A percentile compares a stretch with the other conserved stretches of the same genome.
These are phyloP conservation scores for Fratercula arctica DNA, from an alignment of 2,797 vertebrate species.

Conservation along the genomic window DNA sequence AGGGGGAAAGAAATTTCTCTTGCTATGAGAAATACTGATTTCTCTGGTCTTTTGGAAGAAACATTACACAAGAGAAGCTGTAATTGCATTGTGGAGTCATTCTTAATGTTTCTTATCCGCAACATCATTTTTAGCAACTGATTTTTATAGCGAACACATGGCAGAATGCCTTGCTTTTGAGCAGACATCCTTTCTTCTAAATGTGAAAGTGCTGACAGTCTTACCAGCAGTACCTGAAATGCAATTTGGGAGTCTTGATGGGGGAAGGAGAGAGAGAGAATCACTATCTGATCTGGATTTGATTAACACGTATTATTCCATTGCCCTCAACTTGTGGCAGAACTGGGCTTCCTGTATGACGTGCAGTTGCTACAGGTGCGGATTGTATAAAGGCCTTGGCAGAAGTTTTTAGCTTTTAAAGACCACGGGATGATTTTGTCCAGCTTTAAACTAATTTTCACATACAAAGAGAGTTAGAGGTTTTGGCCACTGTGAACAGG, in stretches of 20 bases:
- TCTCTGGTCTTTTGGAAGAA: not conserved
- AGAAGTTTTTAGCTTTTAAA: not conserved
- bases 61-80: not conserved
- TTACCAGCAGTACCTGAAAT: not conserved
- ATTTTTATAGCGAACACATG: not conserved
- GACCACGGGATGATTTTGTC: fast-evolving
- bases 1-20: not conserved
- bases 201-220: slow-evolving; percentile 14
- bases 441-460: not conserved
- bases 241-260: not conserved
- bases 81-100: not conserved
- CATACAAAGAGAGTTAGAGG: not conserved
- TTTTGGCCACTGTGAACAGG: not conserved
- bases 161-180: not conserved
- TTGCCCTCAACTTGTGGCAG: not conserved
- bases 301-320: not conserved
- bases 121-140: not conserved
- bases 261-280: not conserved
- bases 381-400: not conserved
- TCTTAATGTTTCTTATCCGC: slow-evolving; percentile 6
- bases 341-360: not conserved
- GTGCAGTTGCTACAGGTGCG: not conserved
- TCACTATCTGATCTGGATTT: not conserved
- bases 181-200: not conserved
- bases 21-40: not conserved